Conservation (phyloP, 2,888 invertebrate species). For the Volucella inflata region DNA sequence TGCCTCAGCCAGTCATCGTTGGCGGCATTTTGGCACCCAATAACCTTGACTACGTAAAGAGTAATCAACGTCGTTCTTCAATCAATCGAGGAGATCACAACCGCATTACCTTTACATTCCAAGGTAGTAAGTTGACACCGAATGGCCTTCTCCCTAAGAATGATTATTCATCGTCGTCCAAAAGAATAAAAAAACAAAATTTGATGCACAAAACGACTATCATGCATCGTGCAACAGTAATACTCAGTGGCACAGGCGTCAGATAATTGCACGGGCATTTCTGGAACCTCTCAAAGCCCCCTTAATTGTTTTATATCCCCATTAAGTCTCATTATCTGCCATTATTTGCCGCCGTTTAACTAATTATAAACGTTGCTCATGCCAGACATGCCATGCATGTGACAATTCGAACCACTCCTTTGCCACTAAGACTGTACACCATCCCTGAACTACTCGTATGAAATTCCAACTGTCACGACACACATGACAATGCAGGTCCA, state of each 20-base stretch:
- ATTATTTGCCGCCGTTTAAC: conserved; percentile 45
- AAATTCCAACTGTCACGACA: conserved; percentile 67
- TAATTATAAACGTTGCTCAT: conserved; percentile 60
- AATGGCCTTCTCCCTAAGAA: too few relatives aligned
- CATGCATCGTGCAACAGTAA: too few relatives aligned
- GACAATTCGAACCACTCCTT: conserved; percentile 68
- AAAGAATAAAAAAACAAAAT: too few relatives aligned
- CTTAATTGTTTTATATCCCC: conserved; percentile 60
- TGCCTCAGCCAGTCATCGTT: too few relatives aligned
- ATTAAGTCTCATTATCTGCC: conserved; percentile 47
- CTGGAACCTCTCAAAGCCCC: conserved; percentile 12
- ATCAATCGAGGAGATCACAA: too few relatives aligned
- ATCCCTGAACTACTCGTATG: conserved; percentile 65
- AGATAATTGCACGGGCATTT: conserved; percentile 19
- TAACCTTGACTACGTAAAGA: too few relatives aligned
- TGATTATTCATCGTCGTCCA: too few relatives aligned
- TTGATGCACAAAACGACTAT: too few relatives aligned
- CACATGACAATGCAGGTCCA: conserved; percentile 61
- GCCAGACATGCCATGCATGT: conserved; percentile 37
- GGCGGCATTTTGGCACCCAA: too few relatives aligned
- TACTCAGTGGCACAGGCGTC: background rate
- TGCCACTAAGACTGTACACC: background rate
- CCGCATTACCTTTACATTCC: too few relatives aligned
- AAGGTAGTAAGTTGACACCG: too few relatives aligned
- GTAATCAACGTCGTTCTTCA: too few relatives aligned